These are phyloP conservation scores for Plecturocebus donacophilus DNA, from an alignment of 2,113 vertebrate species.

Conservation along the genomic window DNA sequence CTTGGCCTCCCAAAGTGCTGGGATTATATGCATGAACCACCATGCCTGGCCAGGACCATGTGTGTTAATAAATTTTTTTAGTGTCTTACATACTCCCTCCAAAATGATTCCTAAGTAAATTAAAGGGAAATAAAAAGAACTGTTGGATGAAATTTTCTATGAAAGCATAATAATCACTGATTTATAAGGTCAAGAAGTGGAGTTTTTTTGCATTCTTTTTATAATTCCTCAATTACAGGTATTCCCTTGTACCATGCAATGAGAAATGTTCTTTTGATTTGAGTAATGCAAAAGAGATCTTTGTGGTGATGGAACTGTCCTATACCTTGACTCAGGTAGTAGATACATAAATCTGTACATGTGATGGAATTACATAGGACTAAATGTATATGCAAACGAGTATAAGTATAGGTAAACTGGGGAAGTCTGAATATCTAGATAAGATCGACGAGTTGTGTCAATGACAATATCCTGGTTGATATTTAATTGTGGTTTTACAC, in stretches of 20 bases:
- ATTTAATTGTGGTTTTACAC: neutral
- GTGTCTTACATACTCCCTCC: neutral
- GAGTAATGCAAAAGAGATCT: neutral
- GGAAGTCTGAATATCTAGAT: neutral
- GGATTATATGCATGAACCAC: too few species aligned
- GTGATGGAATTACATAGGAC: neutral
- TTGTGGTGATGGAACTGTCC: neutral
- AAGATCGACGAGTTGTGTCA: neutral
- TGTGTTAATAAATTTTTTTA: neutral
- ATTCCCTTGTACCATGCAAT: neutral
- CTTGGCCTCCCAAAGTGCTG: too few species aligned
- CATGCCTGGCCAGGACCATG: neutral
- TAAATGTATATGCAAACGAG: neutral
- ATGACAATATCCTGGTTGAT: neutral
- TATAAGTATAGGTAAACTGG: neutral
- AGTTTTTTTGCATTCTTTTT: neutral
- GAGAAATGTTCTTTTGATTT: neutral
- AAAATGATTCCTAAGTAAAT: neutral
- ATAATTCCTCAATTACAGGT: neutral
- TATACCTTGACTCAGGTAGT: neutral
- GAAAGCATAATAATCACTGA: neutral
- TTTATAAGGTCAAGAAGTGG: neutral
- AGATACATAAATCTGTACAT: neutral
- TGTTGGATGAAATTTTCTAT: neutral
- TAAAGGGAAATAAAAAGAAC: neutral